Evolutionary conservation across 2,797 vertebrate genomes (phyloP).

Genomic region (Sciurus vulgaris): DNA sequence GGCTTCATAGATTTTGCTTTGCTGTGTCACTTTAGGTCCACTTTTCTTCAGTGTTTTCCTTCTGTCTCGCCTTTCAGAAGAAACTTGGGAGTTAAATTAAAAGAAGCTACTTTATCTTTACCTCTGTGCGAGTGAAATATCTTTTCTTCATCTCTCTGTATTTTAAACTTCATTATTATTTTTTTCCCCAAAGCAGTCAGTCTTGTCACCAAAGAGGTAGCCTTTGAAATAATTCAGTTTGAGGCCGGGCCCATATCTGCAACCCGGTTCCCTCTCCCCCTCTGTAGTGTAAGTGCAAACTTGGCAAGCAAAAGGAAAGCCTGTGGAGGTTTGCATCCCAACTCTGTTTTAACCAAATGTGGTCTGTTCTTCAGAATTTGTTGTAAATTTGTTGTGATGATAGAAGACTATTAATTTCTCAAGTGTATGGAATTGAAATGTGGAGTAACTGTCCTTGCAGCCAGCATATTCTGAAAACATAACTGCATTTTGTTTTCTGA

Average conservation of each 20-base stretch:
- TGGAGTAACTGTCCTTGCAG: not conserved
- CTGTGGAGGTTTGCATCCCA: not conserved
- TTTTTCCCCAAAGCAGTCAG: not conserved
- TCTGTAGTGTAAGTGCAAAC: not conserved
- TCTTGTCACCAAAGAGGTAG: constrained; percentile 11
- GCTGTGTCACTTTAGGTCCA: too few species aligned
- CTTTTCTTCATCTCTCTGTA: not conserved
- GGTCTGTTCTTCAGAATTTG: not conserved
- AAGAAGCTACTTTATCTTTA: not conserved
- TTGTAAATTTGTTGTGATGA: not conserved
- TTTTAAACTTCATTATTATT: not conserved
- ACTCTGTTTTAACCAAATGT: not conserved
- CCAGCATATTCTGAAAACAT: not conserved
- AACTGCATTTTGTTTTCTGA: not conserved
- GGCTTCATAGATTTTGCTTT: too few species aligned
- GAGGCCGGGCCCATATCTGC: too few species aligned
- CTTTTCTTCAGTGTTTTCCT: not conserved
- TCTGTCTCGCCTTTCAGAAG: not conserved
- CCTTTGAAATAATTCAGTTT: not conserved
- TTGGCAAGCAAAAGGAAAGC: not conserved
- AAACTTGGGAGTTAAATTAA: not conserved
- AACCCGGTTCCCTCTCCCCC: rapidly evolving
- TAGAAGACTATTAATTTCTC: not conserved
- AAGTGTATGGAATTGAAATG: not conserved
- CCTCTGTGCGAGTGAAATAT: not conserved